Conservation (phyloP, 2,888 invertebrate genomes). For the Dynastes tityus region DNA sequence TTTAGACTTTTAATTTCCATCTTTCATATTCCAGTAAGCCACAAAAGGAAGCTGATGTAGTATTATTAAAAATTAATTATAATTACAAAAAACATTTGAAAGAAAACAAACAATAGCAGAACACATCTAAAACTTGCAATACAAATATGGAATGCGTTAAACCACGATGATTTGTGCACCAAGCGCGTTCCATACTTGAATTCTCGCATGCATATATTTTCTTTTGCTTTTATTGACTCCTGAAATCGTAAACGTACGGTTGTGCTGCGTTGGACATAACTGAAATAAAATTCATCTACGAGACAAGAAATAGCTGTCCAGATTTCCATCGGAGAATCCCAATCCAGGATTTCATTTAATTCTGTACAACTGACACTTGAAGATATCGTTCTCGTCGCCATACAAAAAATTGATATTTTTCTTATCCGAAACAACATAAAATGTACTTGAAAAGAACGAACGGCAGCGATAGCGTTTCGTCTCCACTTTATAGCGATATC, state of each 20-base stretch:
- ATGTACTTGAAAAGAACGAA: constrained; percentile 25
- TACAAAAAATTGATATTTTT: constrained; percentile 37
- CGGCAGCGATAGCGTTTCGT: constrained; percentile 29
- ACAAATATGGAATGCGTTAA: no score
- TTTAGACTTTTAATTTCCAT: no score
- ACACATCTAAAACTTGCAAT: no score
- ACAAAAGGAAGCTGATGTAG: no score
- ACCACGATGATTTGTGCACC: no score
- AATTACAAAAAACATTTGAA: no score
- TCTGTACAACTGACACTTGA: constrained; percentile 30
- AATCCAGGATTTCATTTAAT: not conserved
- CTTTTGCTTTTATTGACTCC: not conserved
- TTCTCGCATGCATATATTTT: no score
- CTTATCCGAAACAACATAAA: constrained; percentile 23
- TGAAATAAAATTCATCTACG: constrained; percentile 17
- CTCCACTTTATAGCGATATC: constrained; percentile 26
- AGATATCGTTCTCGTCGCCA: not conserved
- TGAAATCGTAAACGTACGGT: not conserved
- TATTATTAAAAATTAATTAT: no score
- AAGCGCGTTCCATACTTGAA: no score
- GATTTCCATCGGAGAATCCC: not conserved
- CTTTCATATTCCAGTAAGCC: no score
- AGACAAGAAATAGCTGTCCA: not conserved
- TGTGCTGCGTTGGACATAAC: not conserved
- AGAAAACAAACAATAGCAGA: no score